Evolutionary conservation across 2,797 vertebrate genomes (phyloP), one percentile per base, ranked within the genome.

Genomic region (Pitangus sulphuratus): DNA sequence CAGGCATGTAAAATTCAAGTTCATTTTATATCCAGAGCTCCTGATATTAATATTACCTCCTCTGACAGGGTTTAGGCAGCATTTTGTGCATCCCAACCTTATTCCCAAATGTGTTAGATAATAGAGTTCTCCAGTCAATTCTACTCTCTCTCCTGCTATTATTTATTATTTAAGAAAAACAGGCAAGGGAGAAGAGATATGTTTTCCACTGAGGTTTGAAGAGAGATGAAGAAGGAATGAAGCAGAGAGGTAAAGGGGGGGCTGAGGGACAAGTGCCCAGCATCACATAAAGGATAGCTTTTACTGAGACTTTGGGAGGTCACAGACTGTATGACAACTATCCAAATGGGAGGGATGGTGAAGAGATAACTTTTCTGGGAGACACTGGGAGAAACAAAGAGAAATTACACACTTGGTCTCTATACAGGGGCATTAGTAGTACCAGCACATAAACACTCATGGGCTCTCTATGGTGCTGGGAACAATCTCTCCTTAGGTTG

Each of bases 121-220:
- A 94, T 69, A 89, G 65, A 87, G 45, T 50, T 88, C 72, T 91
- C 48, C 44, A 78, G 74, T 56, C 79, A 89, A 78, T 94, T 86
- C 84, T 54, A 28, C 65, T 87, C 35, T 56, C 85, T 66, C 53
- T 62, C 53, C 47, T 86, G 64, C 68, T 86, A 84, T 89, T 90
- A 95, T 95, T 96, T 94, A 91, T 97, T 96, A 96, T 91, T 94
- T 93, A 96, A 94, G 81, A 81, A 92, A 92, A 86, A 76, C 15
- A 87, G 68, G 60, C 64, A 85, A 83, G 69, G 64, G 88, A 95
- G 58, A 89, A 94, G 64, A 91, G 83, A 85, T 64, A 31, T 15
- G 54, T 93, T 92, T 95, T 85, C 94, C 70, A 48, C 61, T 37
- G 90, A 82, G 71, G n/a, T 62, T 70, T 80, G 61, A 66, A 71